Conservation (phyloP, 35 echinoderm and acorn worm species). For the Amphiura filiformis region DNA sequence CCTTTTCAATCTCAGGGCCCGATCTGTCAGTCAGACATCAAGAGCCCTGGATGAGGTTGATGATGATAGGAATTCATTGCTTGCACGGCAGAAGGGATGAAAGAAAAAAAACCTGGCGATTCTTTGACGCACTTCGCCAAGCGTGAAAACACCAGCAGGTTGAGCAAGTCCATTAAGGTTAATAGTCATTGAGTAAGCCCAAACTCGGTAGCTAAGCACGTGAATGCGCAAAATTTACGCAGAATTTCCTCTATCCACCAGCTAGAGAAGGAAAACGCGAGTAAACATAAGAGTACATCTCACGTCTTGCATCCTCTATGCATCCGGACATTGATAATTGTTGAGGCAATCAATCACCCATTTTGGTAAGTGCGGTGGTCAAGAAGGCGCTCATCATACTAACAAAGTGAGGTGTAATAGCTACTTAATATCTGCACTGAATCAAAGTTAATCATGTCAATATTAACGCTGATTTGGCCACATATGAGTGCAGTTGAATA, state of each 20-base stretch:
- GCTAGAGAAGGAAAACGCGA: not conserved
- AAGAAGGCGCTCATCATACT: not conserved
- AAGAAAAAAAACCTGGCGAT: not conserved
- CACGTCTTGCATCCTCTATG: not conserved
- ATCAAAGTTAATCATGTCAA: not conserved
- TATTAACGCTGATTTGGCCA: not conserved
- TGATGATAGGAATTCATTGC: too few relatives aligned
- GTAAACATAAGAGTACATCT: not conserved
- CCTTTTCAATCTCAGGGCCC: conserved; percentile 1
- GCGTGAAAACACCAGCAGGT: not conserved
- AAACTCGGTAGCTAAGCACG: not conserved
- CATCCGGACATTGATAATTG: not conserved
- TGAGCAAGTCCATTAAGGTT: not conserved
- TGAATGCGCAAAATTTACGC: not conserved
- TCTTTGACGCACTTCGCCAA: not conserved
- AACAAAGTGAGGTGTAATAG: not conserved
- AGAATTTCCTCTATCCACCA: not conserved
- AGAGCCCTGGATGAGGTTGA: not conserved
- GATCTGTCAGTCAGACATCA: not conserved
- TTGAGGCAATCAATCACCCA: not conserved
- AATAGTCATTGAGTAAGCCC: not conserved
- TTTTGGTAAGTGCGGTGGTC: not conserved
- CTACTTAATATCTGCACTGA: not conserved
- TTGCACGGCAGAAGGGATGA: not conserved
- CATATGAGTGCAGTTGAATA: not conserved